Evolutionary conservation across 2,888 invertebrate species (phyloP).

Genomic region (Agonopterix alstromeriana): DNA sequence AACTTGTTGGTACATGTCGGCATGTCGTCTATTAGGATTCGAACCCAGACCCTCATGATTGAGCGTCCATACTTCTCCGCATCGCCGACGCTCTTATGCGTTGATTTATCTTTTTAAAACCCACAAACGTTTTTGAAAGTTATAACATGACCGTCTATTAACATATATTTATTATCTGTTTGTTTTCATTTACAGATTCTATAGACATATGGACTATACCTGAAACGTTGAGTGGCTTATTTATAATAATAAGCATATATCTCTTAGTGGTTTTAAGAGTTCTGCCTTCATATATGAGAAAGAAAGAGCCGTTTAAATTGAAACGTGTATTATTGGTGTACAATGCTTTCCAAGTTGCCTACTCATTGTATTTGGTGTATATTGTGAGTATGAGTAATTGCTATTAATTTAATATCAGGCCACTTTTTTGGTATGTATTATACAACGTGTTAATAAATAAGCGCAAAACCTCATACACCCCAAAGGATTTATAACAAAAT

Average conservation of each 20-base stretch:
- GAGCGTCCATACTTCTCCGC: too few species aligned
- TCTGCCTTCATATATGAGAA: constrained; percentile 83
- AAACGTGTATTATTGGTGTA: constrained; percentile 80
- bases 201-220: constrained; percentile 41
- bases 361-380: constrained; percentile 76
- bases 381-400: constrained; percentile 62
- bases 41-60: too few species aligned
- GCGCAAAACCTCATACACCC: too few species aligned
- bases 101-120: too few species aligned
- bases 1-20: too few species aligned
- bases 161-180: too few species aligned
- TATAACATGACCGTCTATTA: too few species aligned
- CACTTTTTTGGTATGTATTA: background rate
- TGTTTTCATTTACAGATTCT: constrained; percentile 27
- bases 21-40: too few species aligned
- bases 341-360: constrained; percentile 81
- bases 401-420: constrained; percentile 8
- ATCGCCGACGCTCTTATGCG: too few species aligned
- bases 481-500: too few species aligned
- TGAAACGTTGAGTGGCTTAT: constrained; percentile 35
- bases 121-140: too few species aligned
- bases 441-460: too few species aligned
- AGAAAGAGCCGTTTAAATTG: constrained; percentile 78
- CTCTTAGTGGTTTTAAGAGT: constrained; percentile 79
- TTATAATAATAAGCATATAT: constrained; percentile 76